phyloP scores from a whole-genome alignment of 2,888 invertebrate species.

The Troglohyphantes excavatus region DNA sequence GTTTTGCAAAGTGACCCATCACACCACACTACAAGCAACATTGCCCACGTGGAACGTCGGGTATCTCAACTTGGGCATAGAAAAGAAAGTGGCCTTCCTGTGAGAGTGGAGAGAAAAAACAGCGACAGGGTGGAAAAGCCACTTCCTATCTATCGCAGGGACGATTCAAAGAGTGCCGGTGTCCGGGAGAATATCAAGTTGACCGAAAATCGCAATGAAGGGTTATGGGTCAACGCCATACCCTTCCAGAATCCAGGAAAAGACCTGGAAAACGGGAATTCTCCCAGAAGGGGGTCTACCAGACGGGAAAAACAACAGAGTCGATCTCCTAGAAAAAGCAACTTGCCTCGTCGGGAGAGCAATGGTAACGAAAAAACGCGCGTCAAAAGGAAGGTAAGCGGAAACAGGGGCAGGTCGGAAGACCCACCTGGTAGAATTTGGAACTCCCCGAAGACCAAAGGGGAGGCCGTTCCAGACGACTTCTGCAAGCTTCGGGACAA shows the following conservation, averaged over 20 bases:
- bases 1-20: not conserved
- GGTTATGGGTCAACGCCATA: constrained; percentile 58
- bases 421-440: not conserved
- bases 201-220: not conserved
- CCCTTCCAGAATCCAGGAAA: constrained; percentile 19
- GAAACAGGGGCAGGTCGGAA: not conserved
- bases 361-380: constrained; percentile 10
- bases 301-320: not conserved
- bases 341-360: constrained; percentile 41
- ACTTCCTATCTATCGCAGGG: not conserved
- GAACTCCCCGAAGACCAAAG: not conserved
- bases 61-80: not conserved
- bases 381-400: constrained; percentile 37
- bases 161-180: not conserved
- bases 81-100: constrained; percentile 1
- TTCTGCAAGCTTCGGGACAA: constrained; percentile 38
- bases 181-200: not conserved
- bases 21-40: not conserved
- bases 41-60: not conserved
- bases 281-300: not conserved
- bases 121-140: not conserved
- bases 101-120: constrained; percentile 18
- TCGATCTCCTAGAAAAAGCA: constrained; percentile 54
- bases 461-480: constrained; percentile 50
- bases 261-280: constrained; percentile 53